These are phyloP conservation scores for Ceratoteleas bidentatus DNA, from an alignment of 1,140 invertebrate species.

Conservation along the genomic window DNA sequence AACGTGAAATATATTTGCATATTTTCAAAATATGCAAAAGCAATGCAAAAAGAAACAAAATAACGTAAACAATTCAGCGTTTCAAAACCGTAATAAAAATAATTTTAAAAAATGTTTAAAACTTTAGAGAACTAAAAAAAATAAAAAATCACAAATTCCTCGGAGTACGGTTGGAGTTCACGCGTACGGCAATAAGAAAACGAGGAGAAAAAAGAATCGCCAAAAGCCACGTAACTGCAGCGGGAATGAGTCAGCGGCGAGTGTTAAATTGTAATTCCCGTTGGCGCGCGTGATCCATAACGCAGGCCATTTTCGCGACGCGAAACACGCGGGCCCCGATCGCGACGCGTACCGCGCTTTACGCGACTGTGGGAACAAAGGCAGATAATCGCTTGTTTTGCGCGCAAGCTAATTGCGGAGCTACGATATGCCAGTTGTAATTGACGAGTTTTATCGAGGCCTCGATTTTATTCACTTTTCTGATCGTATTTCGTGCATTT, in stretches of 20 bases:
- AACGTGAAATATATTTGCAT: no score
- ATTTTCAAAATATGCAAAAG: no score
- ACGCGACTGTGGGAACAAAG: constrained; percentile 53
- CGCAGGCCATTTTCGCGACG: constrained; percentile 58
- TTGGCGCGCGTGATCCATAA: constrained; percentile 65
- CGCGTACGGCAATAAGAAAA: constrained; percentile 44
- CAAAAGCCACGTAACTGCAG: constrained; percentile 60
- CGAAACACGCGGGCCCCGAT: constrained; percentile 53
- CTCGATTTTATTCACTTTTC: constrained; percentile 21
- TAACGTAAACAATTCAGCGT: no score
- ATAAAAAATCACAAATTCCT: constrained; percentile 34
- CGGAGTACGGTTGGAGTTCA: constrained; percentile 46
- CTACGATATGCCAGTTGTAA: constrained; percentile 69
- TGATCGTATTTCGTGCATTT: no score
- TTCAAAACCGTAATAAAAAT: no score
- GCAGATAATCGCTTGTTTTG: constrained; percentile 73
- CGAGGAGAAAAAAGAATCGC: constrained; percentile 27
- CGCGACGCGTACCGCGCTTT: constrained; percentile 25
- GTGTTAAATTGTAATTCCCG: constrained; percentile 65
- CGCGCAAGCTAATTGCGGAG: constrained; percentile 71
- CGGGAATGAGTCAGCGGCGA: constrained; percentile 57
- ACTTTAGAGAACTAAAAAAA: not conserved
- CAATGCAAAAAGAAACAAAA: no score
- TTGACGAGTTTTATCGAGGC: constrained; percentile 58
- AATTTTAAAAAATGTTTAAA: no score